Base-by-base conservation (phyloP, 2,797 vertebrate species). In the Onychomys arenicola region DNA sequence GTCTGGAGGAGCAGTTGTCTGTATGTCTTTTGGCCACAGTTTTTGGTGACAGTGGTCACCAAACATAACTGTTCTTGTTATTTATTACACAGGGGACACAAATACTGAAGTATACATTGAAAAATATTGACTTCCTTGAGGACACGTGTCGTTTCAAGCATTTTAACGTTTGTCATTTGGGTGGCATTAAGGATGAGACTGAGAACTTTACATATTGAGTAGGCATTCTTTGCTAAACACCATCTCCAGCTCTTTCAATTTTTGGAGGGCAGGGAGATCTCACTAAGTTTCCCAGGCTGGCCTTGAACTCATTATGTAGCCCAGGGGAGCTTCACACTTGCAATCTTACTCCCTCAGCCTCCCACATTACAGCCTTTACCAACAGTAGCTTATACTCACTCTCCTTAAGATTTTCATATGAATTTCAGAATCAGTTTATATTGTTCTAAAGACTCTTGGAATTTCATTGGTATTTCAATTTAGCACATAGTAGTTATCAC, bases 401-500 rank as follows among this genome's bases (percentile, higher is more conserved):
- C 71, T 23, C 12, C 29, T 87, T 85, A 76, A 67, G 57, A 25
- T 37, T 88, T 94, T 85, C 13, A 63, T 43, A 34, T 67, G 32
- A 75, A 71, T 95, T 93, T 95, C 16, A 86, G 46, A 77, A 69
- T 69, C 10, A 78, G 37, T 89, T 77, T 67, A 40, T 91, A 67
- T 27, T 85, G 16, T 89, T 82, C 57, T 37, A 40, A 93, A 94
- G 55, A 49, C 46, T 1, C 1, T 75, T 76, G 23, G 78, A 63
- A n/a, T 67, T 92, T 90, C 91, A 49, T n/a, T 43, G 9, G 0
- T 49, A 23, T 80, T 88, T 83, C 85, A 90, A n/a, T 65, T 89
- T 87, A 49, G 27, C 34, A 46, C 52, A 52, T 16, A n/a, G 4
- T 75, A 40, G 21, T 27, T 82, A 78, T n/a, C 43, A 16, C 85